These are phyloP conservation scores for Octomys mimax DNA, from an alignment of 2,797 vertebrate species.

Conservation along the genomic window DNA sequence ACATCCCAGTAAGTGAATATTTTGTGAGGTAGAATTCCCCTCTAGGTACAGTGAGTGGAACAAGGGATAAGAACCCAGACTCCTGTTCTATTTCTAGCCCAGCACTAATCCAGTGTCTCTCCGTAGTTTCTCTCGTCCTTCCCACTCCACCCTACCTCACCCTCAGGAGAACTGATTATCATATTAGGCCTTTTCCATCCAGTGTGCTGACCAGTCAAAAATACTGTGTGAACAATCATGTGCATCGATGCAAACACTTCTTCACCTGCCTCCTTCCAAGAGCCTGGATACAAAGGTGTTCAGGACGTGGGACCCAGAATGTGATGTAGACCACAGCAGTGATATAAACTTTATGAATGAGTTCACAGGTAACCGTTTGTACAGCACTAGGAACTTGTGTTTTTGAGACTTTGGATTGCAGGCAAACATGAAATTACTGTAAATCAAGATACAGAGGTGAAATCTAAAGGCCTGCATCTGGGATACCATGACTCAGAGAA, in stretches of 20 bases:
- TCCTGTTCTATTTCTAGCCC: neutral
- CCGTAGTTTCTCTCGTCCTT: neutral
- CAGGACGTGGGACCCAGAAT: neutral
- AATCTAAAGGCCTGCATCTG: neutral
- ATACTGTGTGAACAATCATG: neutral
- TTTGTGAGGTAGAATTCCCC: neutral
- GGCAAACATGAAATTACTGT: neutral
- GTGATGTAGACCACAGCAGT: neutral
- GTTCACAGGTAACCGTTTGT: neutral
- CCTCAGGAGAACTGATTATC: neutral
- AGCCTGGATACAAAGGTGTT: neutral
- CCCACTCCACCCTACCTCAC: neutral
- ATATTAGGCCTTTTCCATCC: neutral
- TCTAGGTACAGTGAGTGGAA: neutral
- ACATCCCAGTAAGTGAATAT: neutral
- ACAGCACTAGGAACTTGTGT: neutral
- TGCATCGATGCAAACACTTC: rapidly evolving
- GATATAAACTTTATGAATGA: neutral
- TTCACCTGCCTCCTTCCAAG: neutral
- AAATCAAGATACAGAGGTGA: neutral
- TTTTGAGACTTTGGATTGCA: neutral
- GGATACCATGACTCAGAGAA: neutral
- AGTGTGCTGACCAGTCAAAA: neutral
- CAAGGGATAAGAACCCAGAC: neutral
- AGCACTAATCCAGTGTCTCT: neutral